Evolutionary conservation across 2,888 invertebrate species (phyloP), one percentile per base, ranked within the genome.

Genomic region (Gari tellinella): DNA sequence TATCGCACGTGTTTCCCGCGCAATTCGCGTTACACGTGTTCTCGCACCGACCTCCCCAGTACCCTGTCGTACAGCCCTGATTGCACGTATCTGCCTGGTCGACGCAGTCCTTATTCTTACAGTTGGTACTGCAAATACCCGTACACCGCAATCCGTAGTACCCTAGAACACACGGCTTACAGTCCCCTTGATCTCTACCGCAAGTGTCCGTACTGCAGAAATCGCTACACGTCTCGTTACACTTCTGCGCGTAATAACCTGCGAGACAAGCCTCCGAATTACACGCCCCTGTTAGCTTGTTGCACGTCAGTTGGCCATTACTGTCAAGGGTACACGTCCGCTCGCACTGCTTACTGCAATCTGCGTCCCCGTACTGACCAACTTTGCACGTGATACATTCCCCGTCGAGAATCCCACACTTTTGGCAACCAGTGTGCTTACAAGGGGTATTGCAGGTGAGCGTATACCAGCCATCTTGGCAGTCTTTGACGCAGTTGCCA

Each of bases 61-160:
- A 62, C 7, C 68, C 68, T 23, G 41, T 45, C 10, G 64, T 43
- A 21, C 64, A 64, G 0, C 70, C 76, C 45, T 68, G 41, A 0
- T 51, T 17, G 17, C 77, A 77, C 23, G 61, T 49, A 15, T 64
- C 64, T 5, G 26, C 41, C 5, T 31, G 10, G 0, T 57, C 38
- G 0, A 31, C 46, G 25, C 77, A 77, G 43, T 77, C 40, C 14
- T 69, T 66, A 51, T 77, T 69, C 37, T 69, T 65, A 43, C 78
- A 78, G n/a, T 48, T 43, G 7, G 43, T 21, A 25, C 73, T 73
- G 37, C 78, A 78, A 37, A 62, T 25, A 0, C 38, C 43, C 0
- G 49, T 40, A 31, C 78, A 78, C 37, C 41, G 49, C 19, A 64
- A 55, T 0, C 68, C 68, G 26, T 52, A 78, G 45, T 56, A 72